Percentiles rank a stretch among this genome's conserved stretches.
Conservation (phyloP, 2,888 invertebrate genomes). For the Archaeoteleia sp. region DNA sequence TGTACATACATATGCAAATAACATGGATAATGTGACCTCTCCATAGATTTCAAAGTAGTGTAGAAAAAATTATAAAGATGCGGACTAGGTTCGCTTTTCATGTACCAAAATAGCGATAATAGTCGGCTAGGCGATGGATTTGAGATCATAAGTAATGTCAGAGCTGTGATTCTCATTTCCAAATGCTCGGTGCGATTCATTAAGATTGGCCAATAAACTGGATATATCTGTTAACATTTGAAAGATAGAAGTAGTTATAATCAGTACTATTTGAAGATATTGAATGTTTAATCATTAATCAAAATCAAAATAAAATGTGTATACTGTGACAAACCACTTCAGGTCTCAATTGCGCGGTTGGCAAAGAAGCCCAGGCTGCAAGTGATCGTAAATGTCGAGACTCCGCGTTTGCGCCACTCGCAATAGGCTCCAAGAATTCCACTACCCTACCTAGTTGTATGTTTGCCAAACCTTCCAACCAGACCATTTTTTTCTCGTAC, state of each 20-base stretch:
- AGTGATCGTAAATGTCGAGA: constrained; percentile 81
- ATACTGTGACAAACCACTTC: constrained; percentile 73
- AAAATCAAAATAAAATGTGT: constrained; percentile 4
- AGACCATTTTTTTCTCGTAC: constrained; percentile 82
- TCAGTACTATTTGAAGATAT: background rate
- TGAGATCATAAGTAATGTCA: constrained; percentile 80
- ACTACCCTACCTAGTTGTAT: constrained; percentile 78
- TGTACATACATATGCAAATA: constrained; percentile 80
- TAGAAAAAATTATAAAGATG: constrained; percentile 84
- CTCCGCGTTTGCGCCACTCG: constrained; percentile 68
- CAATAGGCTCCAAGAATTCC: constrained; percentile 74
- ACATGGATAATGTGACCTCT: constrained; percentile 81
- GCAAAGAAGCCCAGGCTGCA: constrained; percentile 80
- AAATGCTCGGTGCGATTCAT: constrained; percentile 81
- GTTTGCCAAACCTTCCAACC: constrained; percentile 83
- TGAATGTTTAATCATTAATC: background rate
- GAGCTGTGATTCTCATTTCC: constrained; percentile 81
- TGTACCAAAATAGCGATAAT: constrained; percentile 82
- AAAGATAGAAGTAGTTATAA: background rate
- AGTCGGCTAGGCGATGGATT: constrained; percentile 81
- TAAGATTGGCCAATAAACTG: constrained; percentile 82
- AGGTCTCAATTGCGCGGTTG: constrained; percentile 76
- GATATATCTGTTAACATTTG: constrained; percentile 75
- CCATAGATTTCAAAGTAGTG: constrained; percentile 82
- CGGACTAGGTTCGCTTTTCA: constrained; percentile 78